Evolutionary conservation across 2,797 vertebrate species (phyloP).

Genomic region (Menidia menidia): DNA sequence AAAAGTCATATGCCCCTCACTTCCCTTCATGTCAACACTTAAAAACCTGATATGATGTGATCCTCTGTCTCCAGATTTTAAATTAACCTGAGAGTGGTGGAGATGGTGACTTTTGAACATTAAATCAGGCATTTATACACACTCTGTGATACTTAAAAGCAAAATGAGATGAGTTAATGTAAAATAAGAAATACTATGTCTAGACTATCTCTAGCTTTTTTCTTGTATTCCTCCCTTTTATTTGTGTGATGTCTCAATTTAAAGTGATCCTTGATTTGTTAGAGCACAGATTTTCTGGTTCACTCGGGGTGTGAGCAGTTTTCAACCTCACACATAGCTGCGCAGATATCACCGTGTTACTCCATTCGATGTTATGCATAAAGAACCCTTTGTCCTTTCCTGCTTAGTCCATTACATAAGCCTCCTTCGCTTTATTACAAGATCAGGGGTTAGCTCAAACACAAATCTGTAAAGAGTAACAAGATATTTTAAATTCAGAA

Average conservation of each 20-base stretch:
- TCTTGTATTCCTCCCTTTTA: neutral
- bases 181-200: neutral
- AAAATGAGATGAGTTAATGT: neutral
- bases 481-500: conserved; percentile 9
- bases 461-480: conserved; percentile 16
- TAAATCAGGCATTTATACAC: conserved; percentile 5
- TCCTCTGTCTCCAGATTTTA: conserved; percentile 37
- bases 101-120: conserved; percentile 29
- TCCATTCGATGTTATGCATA: conserved; percentile 53
- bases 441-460: conserved; percentile 24
- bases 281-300: conserved; percentile 1
- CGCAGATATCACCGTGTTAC: conserved; percentile 46
- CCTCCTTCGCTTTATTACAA: conserved; percentile 13
- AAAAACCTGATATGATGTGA: conserved; percentile 62
- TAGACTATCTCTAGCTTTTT: too few species aligned
- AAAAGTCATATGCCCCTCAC: conserved; percentile 9
- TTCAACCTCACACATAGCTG: conserved; percentile 32
- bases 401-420: conserved; percentile 5
- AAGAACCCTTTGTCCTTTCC: conserved; percentile 57
- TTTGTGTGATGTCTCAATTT: neutral
- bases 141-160: conserved; percentile 1
- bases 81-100: conserved; percentile 36
- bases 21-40: conserved; percentile 13
- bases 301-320: neutral
- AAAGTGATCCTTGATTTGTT: neutral